Conservation (phyloP, 2,888 invertebrate species). For the Apamea anceps region DNA sequence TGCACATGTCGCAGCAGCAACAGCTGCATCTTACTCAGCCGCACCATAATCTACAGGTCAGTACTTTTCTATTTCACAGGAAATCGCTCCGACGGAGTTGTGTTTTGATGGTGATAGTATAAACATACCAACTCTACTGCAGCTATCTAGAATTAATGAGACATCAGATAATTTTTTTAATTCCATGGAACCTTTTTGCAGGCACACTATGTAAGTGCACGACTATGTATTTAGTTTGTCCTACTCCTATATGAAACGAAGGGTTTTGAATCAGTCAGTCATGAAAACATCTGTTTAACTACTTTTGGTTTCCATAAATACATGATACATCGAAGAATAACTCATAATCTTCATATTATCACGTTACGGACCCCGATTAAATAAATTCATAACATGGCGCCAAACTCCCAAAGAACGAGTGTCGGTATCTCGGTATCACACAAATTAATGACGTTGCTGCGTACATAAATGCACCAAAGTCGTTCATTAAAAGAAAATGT, state of each 20-base stretch:
- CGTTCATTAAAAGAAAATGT: slow-evolving; percentile 37
- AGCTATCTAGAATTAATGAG: not conserved
- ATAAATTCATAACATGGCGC: slow-evolving; percentile 36
- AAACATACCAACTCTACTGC: not conserved
- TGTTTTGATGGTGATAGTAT: not conserved
- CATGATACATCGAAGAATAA: not conserved
- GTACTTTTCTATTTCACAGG: slow-evolving; percentile 27
- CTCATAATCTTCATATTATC: not conserved
- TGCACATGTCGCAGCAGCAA: slow-evolving; percentile 97
- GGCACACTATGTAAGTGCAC: not conserved
- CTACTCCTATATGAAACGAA: not conserved
- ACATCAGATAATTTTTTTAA: not conserved
- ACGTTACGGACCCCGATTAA: not conserved
- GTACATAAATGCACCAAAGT: slow-evolving; percentile 30
- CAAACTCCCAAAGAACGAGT: slow-evolving; percentile 38
- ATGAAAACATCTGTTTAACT: not conserved
- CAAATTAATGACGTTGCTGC: slow-evolving; percentile 14
- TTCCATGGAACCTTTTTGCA: not conserved
- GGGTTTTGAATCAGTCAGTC: slow-evolving; percentile 11
- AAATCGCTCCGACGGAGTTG: not conserved
- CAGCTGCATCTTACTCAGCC: slow-evolving; percentile 96
- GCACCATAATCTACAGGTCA: slow-evolving; percentile 95
- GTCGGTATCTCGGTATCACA: slow-evolving; percentile 14
- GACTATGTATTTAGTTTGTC: not conserved
- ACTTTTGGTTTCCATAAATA: not conserved